A percentile compares a stretch with the other conserved stretches of the same genome.
These are phyloP conservation scores for Lycodopsis pacificus DNA, from an alignment of 2,797 vertebrate species.

Conservation along the genomic window DNA sequence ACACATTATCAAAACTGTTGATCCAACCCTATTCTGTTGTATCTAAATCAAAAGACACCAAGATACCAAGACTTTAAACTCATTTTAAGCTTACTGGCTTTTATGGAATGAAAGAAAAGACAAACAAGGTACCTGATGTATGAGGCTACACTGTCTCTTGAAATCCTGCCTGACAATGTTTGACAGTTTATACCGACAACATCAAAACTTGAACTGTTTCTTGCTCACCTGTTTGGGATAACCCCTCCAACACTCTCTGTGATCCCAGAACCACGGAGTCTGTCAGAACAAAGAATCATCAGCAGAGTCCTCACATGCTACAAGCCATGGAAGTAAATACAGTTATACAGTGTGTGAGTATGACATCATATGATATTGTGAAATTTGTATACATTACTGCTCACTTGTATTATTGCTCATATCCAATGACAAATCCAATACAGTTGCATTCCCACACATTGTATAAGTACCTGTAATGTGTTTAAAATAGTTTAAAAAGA, in stretches of 20 bases:
- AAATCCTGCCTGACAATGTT: neutral
- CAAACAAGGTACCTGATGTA: neutral
- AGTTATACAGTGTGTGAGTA: neutral
- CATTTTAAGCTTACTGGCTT: neutral
- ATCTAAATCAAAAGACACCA: neutral
- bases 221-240: constrained; percentile 91
- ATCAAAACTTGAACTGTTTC: neutral
- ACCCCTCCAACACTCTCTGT: constrained; percentile 88
- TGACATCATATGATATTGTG: neutral
- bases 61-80: neutral
- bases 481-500: neutral
- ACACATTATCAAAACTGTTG: neutral
- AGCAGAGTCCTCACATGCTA: constrained; percentile 10
- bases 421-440: neutral
- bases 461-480: neutral
- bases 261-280: constrained; percentile 94
- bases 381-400: neutral
- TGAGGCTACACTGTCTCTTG: neutral
- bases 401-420: neutral
- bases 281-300: constrained; percentile 67
- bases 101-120: neutral
- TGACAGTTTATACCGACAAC: neutral
- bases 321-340: neutral
- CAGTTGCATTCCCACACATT: neutral
- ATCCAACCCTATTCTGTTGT: neutral